Base-by-base conservation (phyloP, 2,888 invertebrate genomes). In the Dyspetes luteomarginatus region DNA sequence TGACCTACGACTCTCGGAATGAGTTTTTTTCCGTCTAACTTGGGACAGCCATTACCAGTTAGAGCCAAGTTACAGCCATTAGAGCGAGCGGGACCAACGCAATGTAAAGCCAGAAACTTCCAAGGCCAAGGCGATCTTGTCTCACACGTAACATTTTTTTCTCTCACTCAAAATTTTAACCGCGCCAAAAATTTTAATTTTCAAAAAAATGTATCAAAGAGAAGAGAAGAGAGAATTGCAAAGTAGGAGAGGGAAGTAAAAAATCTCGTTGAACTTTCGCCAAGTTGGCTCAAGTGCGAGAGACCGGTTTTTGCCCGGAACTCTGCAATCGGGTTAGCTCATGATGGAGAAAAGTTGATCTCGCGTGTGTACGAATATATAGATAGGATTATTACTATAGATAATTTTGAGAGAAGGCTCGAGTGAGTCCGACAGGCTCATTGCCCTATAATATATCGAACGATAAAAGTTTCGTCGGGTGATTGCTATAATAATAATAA, bases 241-340 rank as follows among this genome's bases (percentile, higher is more conserved):
- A 43, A 48, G 28, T 28, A 28, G 17, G 36, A 43, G 52, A 55
- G 65, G 72, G 74, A 56, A 28, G 65, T 55, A 67, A 68, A 48
- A 83, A 83, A 82, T 74, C 78, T 72, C 62, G 81, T 69, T 84
- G 82, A 82, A 84, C 84, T 84, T 84, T 84, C 83, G 80, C 80
- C 58, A 60, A 73, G 78, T 83, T 15, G 84, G 74, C 77, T 81
- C 82, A 81, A 82, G 82, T 79, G 82, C 77, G 79, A 60, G 75
- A 50, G 82, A 84, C 84, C 82, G 83, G 84, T 83, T 84, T 82
- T 84, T 76, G 50, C 43, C 65, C 68, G 76, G 56, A 50, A 48
- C 77, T 60, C 80, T 67, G 78, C 80, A 60, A 80, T 83, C 78
- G 60, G 69, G 75, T 81, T 74, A 69, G 62, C 78, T 74, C 71